phyloP scores from a whole-genome alignment of 2,113 vertebrate genomes.

The Tachysurus vachellii region DNA sequence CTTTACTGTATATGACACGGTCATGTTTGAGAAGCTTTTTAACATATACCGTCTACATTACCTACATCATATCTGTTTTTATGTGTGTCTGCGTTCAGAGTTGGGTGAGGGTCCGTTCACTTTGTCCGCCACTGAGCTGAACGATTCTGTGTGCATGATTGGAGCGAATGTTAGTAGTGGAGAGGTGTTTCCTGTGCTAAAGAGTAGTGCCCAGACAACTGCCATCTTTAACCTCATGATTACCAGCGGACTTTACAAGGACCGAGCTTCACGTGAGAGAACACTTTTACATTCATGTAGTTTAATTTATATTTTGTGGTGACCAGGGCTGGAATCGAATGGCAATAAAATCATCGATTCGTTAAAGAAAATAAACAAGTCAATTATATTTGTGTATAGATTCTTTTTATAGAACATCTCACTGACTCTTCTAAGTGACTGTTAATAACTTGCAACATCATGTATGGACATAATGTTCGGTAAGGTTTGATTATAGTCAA shows the following conservation, averaged over 20 bases:
- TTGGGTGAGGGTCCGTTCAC: constrained; percentile 92
- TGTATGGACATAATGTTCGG: background rate
- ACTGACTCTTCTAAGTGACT: background rate
- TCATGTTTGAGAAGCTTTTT: background rate
- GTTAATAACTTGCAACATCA: background rate
- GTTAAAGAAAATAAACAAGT: background rate
- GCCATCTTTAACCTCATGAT: constrained; percentile 93
- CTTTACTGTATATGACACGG: background rate
- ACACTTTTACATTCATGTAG: background rate
- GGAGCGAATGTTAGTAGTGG: constrained; percentile 86
- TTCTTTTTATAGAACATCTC: background rate
- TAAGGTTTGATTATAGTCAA: background rate
- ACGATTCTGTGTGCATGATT: constrained; percentile 84
- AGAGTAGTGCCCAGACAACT: constrained; percentile 66
- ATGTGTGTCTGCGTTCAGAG: constrained; percentile 66
- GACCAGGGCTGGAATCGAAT: background rate
- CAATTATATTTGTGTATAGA: background rate
- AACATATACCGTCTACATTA: background rate
- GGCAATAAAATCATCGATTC: background rate
- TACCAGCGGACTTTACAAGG: constrained; percentile 87
- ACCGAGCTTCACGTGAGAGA: constrained; percentile 85
- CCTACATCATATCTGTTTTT: background rate
- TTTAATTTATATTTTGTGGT: background rate
- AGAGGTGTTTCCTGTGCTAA: constrained; percentile 83
- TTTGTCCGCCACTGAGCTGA: constrained; percentile 81